These are phyloP conservation scores for Macrobrachium nipponense DNA, from an alignment of 1,140 invertebrate species.

Conservation along the genomic window DNA sequence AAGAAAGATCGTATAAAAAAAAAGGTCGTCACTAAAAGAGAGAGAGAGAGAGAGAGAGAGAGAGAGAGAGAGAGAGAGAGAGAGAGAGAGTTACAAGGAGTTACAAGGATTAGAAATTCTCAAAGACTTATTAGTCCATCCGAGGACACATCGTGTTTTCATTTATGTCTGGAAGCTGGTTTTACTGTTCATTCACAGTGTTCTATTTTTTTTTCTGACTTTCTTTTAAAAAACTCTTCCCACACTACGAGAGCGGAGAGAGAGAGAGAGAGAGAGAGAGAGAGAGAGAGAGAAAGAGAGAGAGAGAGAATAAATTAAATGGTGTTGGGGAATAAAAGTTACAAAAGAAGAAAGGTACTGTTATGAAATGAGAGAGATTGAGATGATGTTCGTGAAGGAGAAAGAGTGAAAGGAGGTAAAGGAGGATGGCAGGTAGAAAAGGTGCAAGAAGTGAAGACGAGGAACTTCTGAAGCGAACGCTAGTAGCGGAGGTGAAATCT, in stretches of 20 bases:
- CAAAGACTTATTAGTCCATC: too few species aligned
- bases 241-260: neutral
- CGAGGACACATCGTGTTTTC: too few species aligned
- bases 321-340: neutral
- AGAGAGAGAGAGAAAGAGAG: conserved; percentile 9
- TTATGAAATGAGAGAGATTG: neutral
- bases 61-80: conserved; percentile 17
- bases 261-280: neutral
- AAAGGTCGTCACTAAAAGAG: too few species aligned
- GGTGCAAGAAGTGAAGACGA: neutral
- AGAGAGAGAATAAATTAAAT: neutral
- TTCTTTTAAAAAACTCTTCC: too few species aligned
- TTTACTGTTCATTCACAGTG: too few species aligned
- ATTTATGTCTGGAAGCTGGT: too few species aligned
- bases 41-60: conserved; percentile 3
- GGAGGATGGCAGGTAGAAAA: neutral
- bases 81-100: too few species aligned
- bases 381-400: neutral
- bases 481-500: neutral
- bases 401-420: neutral
- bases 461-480: neutral
- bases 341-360: neutral
- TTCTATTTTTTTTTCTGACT: neutral
- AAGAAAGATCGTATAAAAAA: too few species aligned
- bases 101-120: too few species aligned